Base-by-base conservation (phyloP, 2,888 invertebrate genomes). In the Pheosia tremula region DNA sequence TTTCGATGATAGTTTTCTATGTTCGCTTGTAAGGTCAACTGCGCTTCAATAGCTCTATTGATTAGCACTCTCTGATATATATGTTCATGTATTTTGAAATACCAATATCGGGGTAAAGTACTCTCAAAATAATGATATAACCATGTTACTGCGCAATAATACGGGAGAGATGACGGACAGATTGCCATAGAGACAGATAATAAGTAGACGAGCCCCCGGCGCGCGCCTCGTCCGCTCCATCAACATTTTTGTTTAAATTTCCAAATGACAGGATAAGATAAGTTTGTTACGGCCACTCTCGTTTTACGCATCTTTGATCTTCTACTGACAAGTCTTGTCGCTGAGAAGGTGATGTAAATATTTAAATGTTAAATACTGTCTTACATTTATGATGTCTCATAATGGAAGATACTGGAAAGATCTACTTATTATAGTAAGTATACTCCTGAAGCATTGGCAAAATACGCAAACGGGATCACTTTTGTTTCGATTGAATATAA, bases 121-220 rank as follows among this genome's bases (percentile, higher is more conserved):
- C 10, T n/a, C 39, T 24, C 24, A 45, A 5, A 56, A 45, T 45
- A 56, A 9, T 45, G 43, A 36, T 45, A 45, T n/a, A 56, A 57
- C 64, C 56, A 45, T 37, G 60, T 52, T 74, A 78, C 67, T 83
- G 80, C 82, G 84, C 77, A 80, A 66, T 77, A 68, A 56, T 63
- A 62, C 57, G 49, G 45, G 58, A 54, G 58, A 58, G 65, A 71
- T 73, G 75, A 69, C 60, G 67, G 64, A 68, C 60, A 77, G 73
- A 80, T 74, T 74, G 76, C 73, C 66, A 56, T 67, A 66, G 62
- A 63, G 62, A 59, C 61, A 68, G 74, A 81, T 82, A 80, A 77
- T 72, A 71, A 61, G 58, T 11, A 76, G 86, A 64, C 87, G 84
- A 87, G 83, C 85, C 86, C 75, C 82, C 81, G 59, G 38, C 5